Conservation (phyloP, 2,113 vertebrate genomes). For the Phalacrocorax brasilianus region DNA sequence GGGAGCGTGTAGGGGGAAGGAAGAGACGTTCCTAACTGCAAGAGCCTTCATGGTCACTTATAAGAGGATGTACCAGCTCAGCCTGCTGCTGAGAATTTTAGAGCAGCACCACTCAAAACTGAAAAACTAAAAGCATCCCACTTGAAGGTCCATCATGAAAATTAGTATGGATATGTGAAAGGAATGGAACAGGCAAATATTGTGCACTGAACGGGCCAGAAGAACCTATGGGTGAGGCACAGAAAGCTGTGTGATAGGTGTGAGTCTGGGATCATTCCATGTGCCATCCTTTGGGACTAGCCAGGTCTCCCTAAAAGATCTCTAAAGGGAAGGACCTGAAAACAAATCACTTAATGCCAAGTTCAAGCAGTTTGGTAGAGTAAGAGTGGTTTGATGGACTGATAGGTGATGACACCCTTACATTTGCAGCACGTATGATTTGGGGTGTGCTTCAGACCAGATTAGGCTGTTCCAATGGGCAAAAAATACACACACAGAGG, state of each 20-base stretch:
- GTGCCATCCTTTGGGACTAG: not conserved
- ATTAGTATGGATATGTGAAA: not conserved
- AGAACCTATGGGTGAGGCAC: not conserved
- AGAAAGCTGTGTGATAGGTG: not conserved
- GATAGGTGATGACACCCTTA: not conserved
- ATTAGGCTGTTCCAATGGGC: not conserved
- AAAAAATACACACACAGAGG: not conserved
- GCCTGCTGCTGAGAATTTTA: not conserved
- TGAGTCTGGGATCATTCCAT: not conserved
- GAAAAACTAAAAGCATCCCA: not conserved
- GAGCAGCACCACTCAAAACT: not conserved
- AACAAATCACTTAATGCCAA: not conserved
- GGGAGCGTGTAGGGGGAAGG: fast-evolving
- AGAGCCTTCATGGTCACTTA: not conserved
- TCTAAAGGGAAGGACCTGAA: not conserved
- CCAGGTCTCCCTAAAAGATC: not conserved
- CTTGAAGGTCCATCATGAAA: not conserved
- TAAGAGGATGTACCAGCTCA: not conserved
- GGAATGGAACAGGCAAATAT: not conserved
- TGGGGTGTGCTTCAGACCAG: not conserved
- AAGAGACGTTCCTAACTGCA: not conserved
- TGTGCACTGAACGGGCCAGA: not conserved
- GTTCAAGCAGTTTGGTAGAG: not conserved
- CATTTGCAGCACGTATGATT: not conserved
- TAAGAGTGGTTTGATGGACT: not conserved